Percentiles rank a stretch among this genome's conserved stretches.
Evolutionary conservation across 2,888 invertebrate genomes (phyloP).

Genomic region (Sialis fuliginosa): DNA sequence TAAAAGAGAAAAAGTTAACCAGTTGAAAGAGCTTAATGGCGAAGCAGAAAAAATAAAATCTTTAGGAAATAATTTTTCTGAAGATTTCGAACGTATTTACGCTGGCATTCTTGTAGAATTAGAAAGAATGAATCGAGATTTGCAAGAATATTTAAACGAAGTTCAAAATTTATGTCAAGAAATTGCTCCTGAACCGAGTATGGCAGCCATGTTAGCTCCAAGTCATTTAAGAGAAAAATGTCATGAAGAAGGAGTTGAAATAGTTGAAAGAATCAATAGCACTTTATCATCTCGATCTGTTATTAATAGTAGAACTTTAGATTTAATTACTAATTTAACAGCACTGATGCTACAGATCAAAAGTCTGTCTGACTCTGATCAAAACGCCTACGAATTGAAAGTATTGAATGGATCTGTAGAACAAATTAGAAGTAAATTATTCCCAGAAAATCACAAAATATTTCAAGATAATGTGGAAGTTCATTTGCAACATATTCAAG

Average conservation of each 20-base stretch:
- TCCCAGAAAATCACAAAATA: constrained; percentile 52
- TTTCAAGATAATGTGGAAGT: constrained; percentile 83
- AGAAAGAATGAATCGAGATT: constrained; percentile 77
- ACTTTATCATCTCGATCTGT: constrained; percentile 30
- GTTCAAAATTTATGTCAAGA: constrained; percentile 72
- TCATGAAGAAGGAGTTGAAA: constrained; percentile 62
- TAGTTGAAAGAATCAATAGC: constrained; percentile 57
- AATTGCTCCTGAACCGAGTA: constrained; percentile 73
- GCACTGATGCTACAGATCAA: constrained; percentile 81
- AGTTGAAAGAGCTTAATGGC: constrained; percentile 70
- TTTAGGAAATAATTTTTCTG: constrained; percentile 56
- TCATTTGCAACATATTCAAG: constrained; percentile 77
- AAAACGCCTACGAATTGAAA: constrained; percentile 79
- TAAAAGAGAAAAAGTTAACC: constrained; percentile 65
- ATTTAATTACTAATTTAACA: constrained; percentile 71
- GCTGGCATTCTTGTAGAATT: constrained; percentile 75
- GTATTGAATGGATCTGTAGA: constrained; percentile 82
- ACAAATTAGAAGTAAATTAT: constrained; percentile 66
- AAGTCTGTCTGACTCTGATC: constrained; percentile 58
- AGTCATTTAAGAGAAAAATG: constrained; percentile 77
- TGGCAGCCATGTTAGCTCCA: constrained; percentile 74
- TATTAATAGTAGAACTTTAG: constrained; percentile 42
- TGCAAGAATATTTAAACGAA: constrained; percentile 69
- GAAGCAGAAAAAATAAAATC: constrained; percentile 78
- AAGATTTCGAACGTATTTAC: constrained; percentile 83